Base-by-base conservation (phyloP, 1,140 invertebrate genomes). In the Alviniconcha marisindica region DNA sequence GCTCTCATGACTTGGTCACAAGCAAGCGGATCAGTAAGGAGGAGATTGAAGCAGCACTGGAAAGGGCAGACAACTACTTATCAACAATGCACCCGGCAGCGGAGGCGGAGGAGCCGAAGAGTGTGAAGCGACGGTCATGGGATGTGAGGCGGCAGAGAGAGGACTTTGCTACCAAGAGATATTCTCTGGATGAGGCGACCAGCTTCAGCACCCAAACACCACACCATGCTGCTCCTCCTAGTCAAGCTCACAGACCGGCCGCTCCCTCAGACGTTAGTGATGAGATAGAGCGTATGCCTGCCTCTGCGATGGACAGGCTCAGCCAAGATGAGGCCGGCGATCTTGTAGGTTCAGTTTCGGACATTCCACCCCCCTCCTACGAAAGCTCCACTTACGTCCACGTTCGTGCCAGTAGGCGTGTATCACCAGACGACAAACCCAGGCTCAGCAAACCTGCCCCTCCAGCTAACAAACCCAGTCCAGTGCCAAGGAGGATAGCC, bases 31-130 rank as follows among this genome's bases (percentile, higher is more conserved):
- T 91, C 7, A 89, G 89, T 77, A 85, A 85, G 76, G 88, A 90
- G 38, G 90, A 91, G 79, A 89, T 91, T 56, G 87, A 90, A 63
- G 87, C 88, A 51, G 90, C 90, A 33, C 74, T 91, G 31, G 87
- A 88, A 42, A 85, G 84, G 77, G 90, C 90, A 31, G 89, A 91
- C 81, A 86, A 81, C n/a, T 91, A 91, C 79, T 85, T 88, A 78
- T 84, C 86, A 60, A 86, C 83, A 44, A 36, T 85, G 10, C 15
- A 33, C 10, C 1, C 77, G 7, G 44, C 81, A 18, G 77, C 28
- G 10, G 81, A 73, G 10, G 56, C 31, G 7, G 82, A 81, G 15
- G 71, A 40, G 4, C 77, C 82, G 18, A 82, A 82, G 56, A 80
- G 80, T 44, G 66, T 82, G 24, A 88, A 88, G 79, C 33, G 87